These are phyloP conservation scores for Eupleurogrammus muticus DNA, from an alignment of 2,797 vertebrate species.

Conservation along the genomic window DNA sequence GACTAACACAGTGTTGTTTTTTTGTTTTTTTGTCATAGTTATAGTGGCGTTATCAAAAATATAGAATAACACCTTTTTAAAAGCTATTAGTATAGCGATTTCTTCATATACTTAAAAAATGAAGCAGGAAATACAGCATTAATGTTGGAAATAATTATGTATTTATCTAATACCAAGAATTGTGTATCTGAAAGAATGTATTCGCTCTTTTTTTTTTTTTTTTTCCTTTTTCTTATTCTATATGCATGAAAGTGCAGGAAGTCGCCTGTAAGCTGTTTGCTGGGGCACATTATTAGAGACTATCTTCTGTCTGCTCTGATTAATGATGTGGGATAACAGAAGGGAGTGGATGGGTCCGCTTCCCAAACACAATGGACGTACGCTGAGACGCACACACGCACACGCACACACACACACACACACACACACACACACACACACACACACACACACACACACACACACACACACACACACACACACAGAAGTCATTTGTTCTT, in stretches of 20 bases:
- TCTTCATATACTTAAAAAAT: neutral
- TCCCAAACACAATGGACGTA: constrained; percentile 67
- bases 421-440: constrained; percentile 5
- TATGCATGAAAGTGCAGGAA: constrained; percentile 1
- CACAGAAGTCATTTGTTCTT: constrained; percentile 23
- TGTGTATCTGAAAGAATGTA: neutral
- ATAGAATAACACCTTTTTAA: too few relatives aligned
- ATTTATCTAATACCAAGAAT: neutral
- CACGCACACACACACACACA: constrained; percentile 24
- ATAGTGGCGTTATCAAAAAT: too few relatives aligned
- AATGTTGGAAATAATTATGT: neutral
- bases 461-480: constrained; percentile 9
- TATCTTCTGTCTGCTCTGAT: constrained; percentile 69
- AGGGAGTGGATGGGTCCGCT: constrained; percentile 60
- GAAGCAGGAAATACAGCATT: neutral
- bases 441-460: constrained; percentile 24
- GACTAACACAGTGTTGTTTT: too few relatives aligned
- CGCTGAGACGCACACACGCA: too few relatives aligned
- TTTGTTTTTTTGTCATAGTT: too few relatives aligned
- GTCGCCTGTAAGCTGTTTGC: constrained; percentile 36
- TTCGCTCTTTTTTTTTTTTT: neutral
- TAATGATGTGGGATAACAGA: constrained; percentile 75
- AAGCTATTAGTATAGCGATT: too few relatives aligned
- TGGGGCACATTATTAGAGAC: constrained; percentile 66
- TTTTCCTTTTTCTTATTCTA: neutral